Conservation (phyloP, 2,888 invertebrate species). For the Melolontha melolontha region DNA sequence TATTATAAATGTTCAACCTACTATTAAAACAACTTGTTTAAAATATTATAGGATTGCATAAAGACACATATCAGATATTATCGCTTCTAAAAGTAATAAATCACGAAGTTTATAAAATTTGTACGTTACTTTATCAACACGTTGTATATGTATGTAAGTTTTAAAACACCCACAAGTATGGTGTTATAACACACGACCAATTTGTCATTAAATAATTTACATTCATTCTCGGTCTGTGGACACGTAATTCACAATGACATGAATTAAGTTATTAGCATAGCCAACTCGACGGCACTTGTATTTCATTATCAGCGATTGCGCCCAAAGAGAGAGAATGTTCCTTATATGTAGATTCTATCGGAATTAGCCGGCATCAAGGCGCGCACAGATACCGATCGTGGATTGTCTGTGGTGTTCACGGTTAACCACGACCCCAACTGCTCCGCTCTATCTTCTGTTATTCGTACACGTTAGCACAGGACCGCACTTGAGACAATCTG, state of each 20-base stretch:
- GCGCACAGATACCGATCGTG: slow-evolving; percentile 57
- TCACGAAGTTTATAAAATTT: too few relatives aligned
- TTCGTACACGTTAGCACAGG: slow-evolving; percentile 3
- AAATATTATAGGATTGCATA: too few relatives aligned
- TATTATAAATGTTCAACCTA: too few relatives aligned
- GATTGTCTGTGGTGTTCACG: slow-evolving; percentile 59
- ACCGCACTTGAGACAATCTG: not conserved
- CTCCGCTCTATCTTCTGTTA: slow-evolving; percentile 40
- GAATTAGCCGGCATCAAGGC: slow-evolving; percentile 42
- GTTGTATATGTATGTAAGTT: too few relatives aligned
- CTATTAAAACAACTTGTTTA: too few relatives aligned
- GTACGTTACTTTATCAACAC: too few relatives aligned
- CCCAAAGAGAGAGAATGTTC: slow-evolving; percentile 23
- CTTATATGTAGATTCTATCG: slow-evolving; percentile 45
- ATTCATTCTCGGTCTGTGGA: slow-evolving; percentile 31
- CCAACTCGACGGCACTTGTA: slow-evolving; percentile 22
- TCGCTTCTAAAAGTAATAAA: too few relatives aligned
- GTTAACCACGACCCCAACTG: slow-evolving; percentile 59
- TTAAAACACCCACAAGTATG: not conserved
- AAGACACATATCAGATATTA: too few relatives aligned
- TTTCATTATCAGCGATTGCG: slow-evolving; percentile 34
- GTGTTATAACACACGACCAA: slow-evolving; percentile 4
- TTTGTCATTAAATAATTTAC: slow-evolving; percentile 37
- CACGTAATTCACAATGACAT: slow-evolving; percentile 29
- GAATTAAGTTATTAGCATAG: slow-evolving; percentile 39